These are phyloP conservation scores for Ectemnius continuus DNA, from an alignment of 2,888 invertebrate species.

Conservation along the genomic window DNA sequence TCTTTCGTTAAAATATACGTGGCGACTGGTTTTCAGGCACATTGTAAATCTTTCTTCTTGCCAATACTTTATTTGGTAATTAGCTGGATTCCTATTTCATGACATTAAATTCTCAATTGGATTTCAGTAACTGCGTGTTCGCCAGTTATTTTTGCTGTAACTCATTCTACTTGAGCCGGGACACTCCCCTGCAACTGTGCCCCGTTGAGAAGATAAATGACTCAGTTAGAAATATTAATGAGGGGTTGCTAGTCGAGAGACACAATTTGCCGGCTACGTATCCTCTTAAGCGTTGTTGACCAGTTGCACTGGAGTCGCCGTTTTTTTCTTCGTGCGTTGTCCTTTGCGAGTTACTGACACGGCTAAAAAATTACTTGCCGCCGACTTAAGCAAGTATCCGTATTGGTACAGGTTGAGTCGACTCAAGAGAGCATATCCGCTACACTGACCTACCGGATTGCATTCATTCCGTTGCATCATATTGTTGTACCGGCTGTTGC, in stretches of 20 bases:
- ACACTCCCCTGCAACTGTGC: no score
- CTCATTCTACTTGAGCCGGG: no score
- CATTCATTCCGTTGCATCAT: constrained; percentile 37
- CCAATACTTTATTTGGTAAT: no score
- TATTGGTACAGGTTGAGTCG: constrained; percentile 12
- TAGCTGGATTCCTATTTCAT: no score
- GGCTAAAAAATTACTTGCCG: background rate
- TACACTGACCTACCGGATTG: constrained; percentile 28
- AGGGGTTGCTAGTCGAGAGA: background rate
- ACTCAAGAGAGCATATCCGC: constrained; percentile 24
- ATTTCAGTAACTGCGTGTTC: no score
- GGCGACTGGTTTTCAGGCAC: no score
- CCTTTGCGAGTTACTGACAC: background rate
- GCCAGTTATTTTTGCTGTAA: no score
- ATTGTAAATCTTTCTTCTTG: no score
- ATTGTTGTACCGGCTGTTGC: constrained; percentile 10
- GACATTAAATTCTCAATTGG: no score
- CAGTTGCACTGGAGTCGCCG: background rate
- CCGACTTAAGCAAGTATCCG: background rate
- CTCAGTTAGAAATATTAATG: background rate
- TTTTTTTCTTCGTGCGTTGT: background rate
- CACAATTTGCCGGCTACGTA: constrained; percentile 1
- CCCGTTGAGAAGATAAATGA: background rate
- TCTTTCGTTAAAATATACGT: no score
- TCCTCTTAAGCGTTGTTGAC: background rate